Evolutionary conservation across 1,140 invertebrate species (phyloP).

Genomic region (Harlomillsia oculata): DNA sequence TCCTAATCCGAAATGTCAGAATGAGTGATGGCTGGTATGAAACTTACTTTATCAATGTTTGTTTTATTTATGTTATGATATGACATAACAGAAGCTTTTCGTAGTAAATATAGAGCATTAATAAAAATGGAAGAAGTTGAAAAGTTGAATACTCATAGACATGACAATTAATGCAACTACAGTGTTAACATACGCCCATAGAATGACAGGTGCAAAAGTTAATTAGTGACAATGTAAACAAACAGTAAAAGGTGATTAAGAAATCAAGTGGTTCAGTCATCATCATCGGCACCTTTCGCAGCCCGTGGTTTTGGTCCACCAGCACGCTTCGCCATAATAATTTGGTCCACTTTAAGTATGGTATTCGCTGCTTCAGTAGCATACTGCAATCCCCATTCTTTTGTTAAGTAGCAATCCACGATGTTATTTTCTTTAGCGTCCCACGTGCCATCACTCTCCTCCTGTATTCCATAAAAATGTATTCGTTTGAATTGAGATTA

Average conservation of each 20-base stretch:
- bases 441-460: conserved; percentile 50
- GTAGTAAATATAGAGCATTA: too few relatives aligned
- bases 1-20: too few relatives aligned
- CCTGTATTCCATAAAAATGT: conserved; percentile 38
- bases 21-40: too few relatives aligned
- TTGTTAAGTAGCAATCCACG: conserved; percentile 75
- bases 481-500: too few relatives aligned
- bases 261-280: conserved; percentile 39
- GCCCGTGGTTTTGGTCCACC: conserved; percentile 81
- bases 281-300: conserved; percentile 52
- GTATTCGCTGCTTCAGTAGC: conserved; percentile 85
- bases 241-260: background rate
- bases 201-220: background rate
- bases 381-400: conserved; percentile 91
- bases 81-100: too few relatives aligned
- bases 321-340: conserved; percentile 95
- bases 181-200: background rate
- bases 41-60: too few relatives aligned
- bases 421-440: conserved; percentile 67
- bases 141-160: too few relatives aligned
- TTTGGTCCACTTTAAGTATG: conserved; percentile 94
- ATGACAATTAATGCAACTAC: background rate
- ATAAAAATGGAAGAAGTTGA: too few relatives aligned
- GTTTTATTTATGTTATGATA: too few relatives aligned
- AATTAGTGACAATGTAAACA: background rate